A percentile compares a stretch with the other conserved stretches of the same genome.
Conservation (phyloP, 2,113 vertebrate genomes). For the Campylomormyrus numenius region DNA sequence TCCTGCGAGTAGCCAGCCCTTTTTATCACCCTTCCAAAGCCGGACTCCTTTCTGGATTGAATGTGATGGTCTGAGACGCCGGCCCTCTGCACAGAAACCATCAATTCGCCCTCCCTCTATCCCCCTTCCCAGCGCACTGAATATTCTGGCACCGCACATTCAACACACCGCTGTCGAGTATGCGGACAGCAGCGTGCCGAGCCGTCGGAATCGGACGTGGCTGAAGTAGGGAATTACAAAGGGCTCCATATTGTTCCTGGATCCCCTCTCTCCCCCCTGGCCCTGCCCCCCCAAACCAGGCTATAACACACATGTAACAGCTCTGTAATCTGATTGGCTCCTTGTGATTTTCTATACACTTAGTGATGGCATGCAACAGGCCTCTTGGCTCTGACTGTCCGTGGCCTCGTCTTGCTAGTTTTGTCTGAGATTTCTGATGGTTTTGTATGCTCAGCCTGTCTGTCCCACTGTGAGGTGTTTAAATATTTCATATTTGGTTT, state of each 20-base stretch:
- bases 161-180: not conserved
- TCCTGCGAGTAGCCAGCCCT: slow-evolving; percentile 23
- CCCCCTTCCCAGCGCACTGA: not conserved
- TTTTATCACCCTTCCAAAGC: slow-evolving; percentile 29
- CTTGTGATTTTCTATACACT: not conserved
- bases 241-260: not conserved
- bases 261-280: not conserved
- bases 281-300: not conserved
- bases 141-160: not conserved
- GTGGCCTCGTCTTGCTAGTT: not conserved
- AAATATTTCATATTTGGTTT: not conserved
- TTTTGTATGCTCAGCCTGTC: not conserved
- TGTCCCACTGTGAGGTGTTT: too few relatives aligned
- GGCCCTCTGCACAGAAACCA: slow-evolving; percentile 26
- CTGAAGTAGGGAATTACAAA: not conserved
- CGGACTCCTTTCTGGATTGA: slow-evolving; percentile 14
- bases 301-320: not conserved
- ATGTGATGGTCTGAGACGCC: slow-evolving; percentile 20
- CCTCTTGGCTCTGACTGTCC: not conserved
- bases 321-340: not conserved
- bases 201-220: not conserved
- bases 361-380: not conserved
- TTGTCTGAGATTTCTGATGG: not conserved
- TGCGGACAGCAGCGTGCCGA: not conserved
- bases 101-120: not conserved